Percentiles rank a stretch among this genome's conserved stretches.
Evolutionary conservation across 2,797 vertebrate genomes (phyloP).

Genomic region (Triplophysa bombifrons): DNA sequence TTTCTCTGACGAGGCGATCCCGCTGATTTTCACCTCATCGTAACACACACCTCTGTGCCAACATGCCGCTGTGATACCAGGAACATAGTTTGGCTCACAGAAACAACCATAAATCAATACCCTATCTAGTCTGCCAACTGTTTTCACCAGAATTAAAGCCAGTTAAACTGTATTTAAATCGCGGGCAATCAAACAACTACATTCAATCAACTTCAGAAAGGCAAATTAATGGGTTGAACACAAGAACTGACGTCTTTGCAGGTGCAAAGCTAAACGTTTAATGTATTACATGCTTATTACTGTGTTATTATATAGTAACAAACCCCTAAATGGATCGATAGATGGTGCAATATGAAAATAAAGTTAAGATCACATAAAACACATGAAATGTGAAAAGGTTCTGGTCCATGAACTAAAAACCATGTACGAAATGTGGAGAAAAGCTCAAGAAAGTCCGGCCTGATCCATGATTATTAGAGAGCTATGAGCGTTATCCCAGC

Average conservation of each 20-base stretch:
- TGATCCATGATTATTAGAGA: conserved; percentile 21
- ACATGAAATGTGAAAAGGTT: conserved; percentile 14
- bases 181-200: background rate
- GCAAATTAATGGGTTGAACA: background rate
- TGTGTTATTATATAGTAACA: background rate
- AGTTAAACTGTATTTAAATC: conserved; percentile 9
- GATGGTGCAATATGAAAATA: background rate
- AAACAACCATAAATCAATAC: conserved; percentile 34
- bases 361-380: background rate
- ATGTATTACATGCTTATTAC: background rate
- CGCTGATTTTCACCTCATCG: conserved; percentile 17
- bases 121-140: conserved; percentile 21
- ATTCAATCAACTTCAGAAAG: background rate
- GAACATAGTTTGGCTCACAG: conserved; percentile 19
- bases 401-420: background rate
- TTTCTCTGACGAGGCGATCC: background rate
- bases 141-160: conserved; percentile 15
- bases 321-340: background rate
- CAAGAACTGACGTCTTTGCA: background rate
- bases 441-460: background rate
- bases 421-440: background rate
- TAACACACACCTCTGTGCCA: conserved; percentile 10
- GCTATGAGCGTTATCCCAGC: conserved; percentile 22
- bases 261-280: background rate
- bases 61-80: background rate